Base-by-base conservation (phyloP, 2,888 invertebrate genomes). In the Latheticus oryzae region DNA sequence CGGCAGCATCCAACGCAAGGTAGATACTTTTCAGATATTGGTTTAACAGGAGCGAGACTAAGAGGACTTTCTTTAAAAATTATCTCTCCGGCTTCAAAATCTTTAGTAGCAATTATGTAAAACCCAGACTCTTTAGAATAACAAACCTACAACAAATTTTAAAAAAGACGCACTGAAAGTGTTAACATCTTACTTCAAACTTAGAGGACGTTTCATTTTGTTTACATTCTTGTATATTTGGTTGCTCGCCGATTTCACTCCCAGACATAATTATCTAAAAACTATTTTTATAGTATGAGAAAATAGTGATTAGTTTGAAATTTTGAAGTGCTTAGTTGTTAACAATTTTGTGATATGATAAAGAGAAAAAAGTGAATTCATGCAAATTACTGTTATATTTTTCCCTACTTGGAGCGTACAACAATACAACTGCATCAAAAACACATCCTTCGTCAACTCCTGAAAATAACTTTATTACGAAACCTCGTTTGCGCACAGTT, bases 1-100 rank as follows among this genome's bases (percentile, higher is more conserved):
- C 78, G 83, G 62, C 87, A 88, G 68, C 92, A 92, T 0, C 90
- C 90, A 0, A 91, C 87, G 66, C 92, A 92, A 0, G 89, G 83
- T 73, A 88, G 84, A 3, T 78, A 74, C 12, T 75, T n/a, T n/a
- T n/a, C n/a, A n/a, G n/a, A n/a, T n/a, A n/a, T n/a, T n/a, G n/a
- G n/a, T n/a, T n/a, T n/a, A n/a, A n/a, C 87, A 0, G 90, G 90
- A 0, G 88, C 89, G 8, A 85, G 70, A 0, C 86, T 80, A 1
- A 89, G 79, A 0, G 90, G 88, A 59, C 81, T 79, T 70, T 90
- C 89, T 54, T 83, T 83, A 1, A 89, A 70, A 32, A 90, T 85
- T 64, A 86, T 79, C 79, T 88, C 88, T 23, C 89, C 89, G 64
- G 82, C 82, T 66, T 82, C 81, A 21, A 90, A 86, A 67, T 89